phyloP scores from a whole-genome alignment of 2,888 invertebrate genomes.

The Lasius platythorax region DNA sequence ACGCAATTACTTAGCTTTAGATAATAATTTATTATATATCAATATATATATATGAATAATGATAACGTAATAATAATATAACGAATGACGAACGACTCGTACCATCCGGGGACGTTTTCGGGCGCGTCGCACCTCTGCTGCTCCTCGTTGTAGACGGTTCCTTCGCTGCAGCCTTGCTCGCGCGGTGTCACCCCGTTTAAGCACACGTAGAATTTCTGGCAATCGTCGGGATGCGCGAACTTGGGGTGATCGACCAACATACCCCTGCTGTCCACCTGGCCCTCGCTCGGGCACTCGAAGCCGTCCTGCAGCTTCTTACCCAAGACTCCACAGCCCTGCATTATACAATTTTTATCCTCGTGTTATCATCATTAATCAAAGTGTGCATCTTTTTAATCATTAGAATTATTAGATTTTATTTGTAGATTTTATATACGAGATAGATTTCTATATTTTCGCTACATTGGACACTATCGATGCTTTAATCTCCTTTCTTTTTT shows the following conservation, averaged over 20 bases:
- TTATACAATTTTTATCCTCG: not conserved
- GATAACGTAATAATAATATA: conserved; percentile 10
- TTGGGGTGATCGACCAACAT: conserved; percentile 93
- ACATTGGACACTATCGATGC: not conserved
- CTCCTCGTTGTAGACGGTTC: conserved; percentile 97
- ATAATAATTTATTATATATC: not conserved
- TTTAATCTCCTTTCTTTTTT: not conserved
- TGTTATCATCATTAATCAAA: not conserved
- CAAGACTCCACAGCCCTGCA: conserved; percentile 82
- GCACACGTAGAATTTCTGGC: conserved; percentile 97
- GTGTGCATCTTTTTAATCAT: not conserved
- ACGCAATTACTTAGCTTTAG: not conserved
- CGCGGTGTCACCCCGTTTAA: conserved; percentile 95
- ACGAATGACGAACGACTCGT: conserved; percentile 80
- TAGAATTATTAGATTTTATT: not conserved
- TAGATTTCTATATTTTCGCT: not conserved
- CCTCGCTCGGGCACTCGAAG: conserved; percentile 93
- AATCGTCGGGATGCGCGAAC: conserved; percentile 94
- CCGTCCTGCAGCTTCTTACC: conserved; percentile 91
- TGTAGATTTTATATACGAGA: not conserved
- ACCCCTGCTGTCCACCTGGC: conserved; percentile 89
- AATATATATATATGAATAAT: not conserved
- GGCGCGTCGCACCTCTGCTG: conserved; percentile 95
- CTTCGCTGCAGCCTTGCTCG: conserved; percentile 94
- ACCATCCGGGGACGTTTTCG: conserved; percentile 97